Percentiles rank a stretch among this genome's conserved stretches.
phyloP scores from a whole-genome alignment of 2,113 vertebrate genomes.

The Capricornis sumatraensis region DNA sequence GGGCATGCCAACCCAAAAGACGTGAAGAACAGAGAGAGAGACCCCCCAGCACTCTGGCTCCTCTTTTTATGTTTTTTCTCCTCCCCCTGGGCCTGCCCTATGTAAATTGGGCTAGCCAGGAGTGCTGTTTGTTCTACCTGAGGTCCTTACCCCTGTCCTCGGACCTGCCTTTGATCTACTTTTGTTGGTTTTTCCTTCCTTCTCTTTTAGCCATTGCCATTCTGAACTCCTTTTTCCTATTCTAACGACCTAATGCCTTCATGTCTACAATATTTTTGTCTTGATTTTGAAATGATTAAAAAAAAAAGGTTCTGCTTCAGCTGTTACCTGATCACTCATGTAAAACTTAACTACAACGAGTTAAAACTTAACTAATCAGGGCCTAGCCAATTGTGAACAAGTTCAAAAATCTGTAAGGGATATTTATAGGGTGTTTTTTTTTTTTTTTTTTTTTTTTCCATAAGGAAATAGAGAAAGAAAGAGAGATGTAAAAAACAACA shows the following conservation, averaged over 20 bases:
- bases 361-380: background rate
- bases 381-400: background rate
- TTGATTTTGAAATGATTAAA: background rate
- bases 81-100: background rate
- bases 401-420: background rate
- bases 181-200: background rate
- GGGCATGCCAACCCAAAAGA: background rate
- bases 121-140: background rate
- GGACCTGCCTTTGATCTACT: background rate
- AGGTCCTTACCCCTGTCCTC: background rate
- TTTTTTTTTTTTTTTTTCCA: background rate
- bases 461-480: background rate
- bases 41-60: background rate
- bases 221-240: background rate
- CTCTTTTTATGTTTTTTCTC: background rate
- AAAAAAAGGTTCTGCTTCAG: background rate
- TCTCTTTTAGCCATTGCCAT: background rate
- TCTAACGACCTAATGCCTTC: background rate
- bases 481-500: background rate
- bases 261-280: background rate
- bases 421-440: background rate
- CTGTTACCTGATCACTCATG: background rate
- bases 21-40: rapidly evolving
- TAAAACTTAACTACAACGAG: background rate
- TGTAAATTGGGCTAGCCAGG: background rate